These are phyloP conservation scores for Misgurnus mizolepis DNA, from an alignment of 2,113 vertebrate species.

Conservation along the genomic window DNA sequence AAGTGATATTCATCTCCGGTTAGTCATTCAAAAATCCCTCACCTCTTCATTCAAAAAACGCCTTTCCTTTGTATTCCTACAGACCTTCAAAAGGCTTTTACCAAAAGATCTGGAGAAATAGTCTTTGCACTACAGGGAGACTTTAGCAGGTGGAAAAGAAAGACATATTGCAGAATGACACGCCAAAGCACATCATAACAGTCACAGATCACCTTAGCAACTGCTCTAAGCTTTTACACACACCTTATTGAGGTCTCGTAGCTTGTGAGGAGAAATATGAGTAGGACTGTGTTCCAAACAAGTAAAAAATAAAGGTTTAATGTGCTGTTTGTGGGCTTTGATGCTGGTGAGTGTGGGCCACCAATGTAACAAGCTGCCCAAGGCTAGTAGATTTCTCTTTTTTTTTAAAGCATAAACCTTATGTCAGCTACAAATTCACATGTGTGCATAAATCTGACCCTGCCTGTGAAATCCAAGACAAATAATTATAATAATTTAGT, in stretches of 20 bases:
- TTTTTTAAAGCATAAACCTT: constrained; percentile 1
- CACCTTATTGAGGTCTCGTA: constrained; percentile 19
- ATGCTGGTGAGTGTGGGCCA: constrained; percentile 18
- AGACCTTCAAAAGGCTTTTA: neutral
- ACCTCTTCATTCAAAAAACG: constrained; percentile 12
- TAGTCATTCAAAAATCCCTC: constrained; percentile 30
- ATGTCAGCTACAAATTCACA: neutral
- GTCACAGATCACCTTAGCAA: constrained; percentile 44
- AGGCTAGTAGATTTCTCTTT: neutral
- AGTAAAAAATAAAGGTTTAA: constrained; percentile 9
- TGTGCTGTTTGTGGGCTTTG: constrained; percentile 20
- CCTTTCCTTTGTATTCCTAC: constrained; percentile 4
- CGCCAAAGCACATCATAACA: constrained; percentile 35
- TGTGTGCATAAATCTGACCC: neutral
- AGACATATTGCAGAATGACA: constrained; percentile 4
- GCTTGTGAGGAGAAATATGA: constrained; percentile 3
- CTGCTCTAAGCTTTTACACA: constrained; percentile 23
- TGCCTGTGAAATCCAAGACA: too few species aligned
- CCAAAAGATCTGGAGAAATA: neutral
- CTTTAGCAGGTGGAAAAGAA: neutral
- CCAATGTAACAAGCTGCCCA: constrained; percentile 16
- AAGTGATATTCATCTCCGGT: constrained; percentile 33
- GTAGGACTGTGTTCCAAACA: neutral
- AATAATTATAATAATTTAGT: too few species aligned
- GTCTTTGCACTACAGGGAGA: constrained; percentile 29